Evolutionary conservation across 2,797 vertebrate species (phyloP).

Genomic region (Erethizon dorsatum): DNA sequence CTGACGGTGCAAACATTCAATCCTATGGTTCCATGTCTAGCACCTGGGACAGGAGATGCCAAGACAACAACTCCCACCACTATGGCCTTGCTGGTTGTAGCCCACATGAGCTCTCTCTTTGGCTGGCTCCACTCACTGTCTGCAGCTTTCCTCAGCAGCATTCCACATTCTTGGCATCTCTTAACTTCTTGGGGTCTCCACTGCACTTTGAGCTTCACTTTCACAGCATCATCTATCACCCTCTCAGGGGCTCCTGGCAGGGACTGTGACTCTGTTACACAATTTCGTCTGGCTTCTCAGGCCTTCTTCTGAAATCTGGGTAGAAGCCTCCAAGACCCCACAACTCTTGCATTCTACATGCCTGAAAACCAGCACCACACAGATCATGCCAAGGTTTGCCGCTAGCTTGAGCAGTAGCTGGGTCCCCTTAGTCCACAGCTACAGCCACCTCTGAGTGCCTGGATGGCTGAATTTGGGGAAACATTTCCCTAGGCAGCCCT

Average conservation of each 20-base stretch:
- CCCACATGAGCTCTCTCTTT: background rate
- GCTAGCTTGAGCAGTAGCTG: background rate
- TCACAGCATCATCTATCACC: background rate
- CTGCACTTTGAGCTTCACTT: background rate
- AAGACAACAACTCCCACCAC: background rate
- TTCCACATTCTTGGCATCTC: background rate
- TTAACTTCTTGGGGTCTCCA: background rate
- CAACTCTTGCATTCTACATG: background rate
- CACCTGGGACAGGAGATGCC: background rate
- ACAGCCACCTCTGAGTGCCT: background rate
- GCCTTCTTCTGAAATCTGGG: background rate
- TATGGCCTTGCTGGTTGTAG: background rate
- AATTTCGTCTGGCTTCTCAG: background rate
- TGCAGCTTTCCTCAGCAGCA: background rate
- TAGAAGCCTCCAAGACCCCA: background rate
- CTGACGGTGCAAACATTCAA: background rate
- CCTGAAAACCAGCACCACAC: background rate
- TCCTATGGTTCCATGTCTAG: background rate
- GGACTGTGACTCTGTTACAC: background rate
- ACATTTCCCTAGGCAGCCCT: background rate
- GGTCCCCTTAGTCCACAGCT: background rate
- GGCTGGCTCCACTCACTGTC: background rate
- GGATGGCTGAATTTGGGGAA: background rate
- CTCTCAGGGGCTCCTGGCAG: background rate
- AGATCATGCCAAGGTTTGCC: background rate